A percentile compares a stretch with the other conserved stretches of the same genome.
Evolutionary conservation across 2,797 vertebrate species (phyloP).

Genomic region (Notamacropus eugenii): DNA sequence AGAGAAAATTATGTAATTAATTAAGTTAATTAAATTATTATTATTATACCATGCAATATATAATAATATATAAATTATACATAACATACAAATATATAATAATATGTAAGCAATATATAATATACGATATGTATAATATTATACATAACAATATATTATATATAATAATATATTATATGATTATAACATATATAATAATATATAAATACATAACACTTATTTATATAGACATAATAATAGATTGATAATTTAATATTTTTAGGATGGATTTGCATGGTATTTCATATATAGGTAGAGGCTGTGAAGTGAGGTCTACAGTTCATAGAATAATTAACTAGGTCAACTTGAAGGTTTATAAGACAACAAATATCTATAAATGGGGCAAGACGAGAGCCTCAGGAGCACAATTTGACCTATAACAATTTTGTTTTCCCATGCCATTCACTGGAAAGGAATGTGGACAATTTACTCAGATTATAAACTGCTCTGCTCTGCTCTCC

Average conservation of each 20-base stretch:
- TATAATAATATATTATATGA: too few relatives aligned
- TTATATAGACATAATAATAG: not conserved
- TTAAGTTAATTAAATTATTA: not conserved
- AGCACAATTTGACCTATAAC: not conserved
- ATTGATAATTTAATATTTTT: not conserved
- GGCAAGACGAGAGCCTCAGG: constrained; percentile 49
- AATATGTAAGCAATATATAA: too few relatives aligned
- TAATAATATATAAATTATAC: not conserved
- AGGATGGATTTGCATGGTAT: not conserved
- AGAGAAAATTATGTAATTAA: not conserved
- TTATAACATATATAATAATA: too few relatives aligned
- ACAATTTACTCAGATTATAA: constrained; percentile 51
- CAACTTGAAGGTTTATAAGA: constrained; percentile 75
- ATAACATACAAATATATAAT: not conserved
- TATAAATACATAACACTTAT: not conserved
- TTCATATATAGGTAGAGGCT: not conserved
- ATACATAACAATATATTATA: too few relatives aligned
- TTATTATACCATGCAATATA: not conserved
- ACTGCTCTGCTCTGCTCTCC: constrained; percentile 40
- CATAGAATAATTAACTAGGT: constrained; percentile 69
- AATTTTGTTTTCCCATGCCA: not conserved
- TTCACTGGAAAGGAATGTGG: not conserved
- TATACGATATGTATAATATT: too few relatives aligned
- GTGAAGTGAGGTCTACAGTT: constrained; percentile 34
- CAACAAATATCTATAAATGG: constrained; percentile 74